phyloP scores from a whole-genome alignment of 2,888 invertebrate species.

The Polietes domitor region DNA sequence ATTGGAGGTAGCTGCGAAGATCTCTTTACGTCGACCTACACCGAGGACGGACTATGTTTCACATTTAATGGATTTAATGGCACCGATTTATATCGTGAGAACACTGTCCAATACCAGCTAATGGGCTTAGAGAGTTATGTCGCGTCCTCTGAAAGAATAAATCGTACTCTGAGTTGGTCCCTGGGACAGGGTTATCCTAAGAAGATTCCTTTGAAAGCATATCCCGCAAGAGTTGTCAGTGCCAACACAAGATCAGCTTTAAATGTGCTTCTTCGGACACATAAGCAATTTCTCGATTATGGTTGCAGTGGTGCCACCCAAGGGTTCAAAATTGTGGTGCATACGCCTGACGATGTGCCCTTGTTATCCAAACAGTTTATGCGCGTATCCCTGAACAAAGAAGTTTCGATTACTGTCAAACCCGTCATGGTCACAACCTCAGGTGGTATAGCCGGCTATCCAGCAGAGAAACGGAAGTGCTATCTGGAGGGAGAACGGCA shows the following conservation, averaged over 20 bases:
- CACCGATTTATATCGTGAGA: slow-evolving; percentile 83
- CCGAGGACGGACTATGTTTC: slow-evolving; percentile 87
- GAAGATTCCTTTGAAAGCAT: slow-evolving; percentile 83
- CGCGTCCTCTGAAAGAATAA: slow-evolving; percentile 75
- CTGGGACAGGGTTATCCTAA: slow-evolving; percentile 84
- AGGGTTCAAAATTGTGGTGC: slow-evolving; percentile 87
- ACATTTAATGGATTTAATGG: slow-evolving; percentile 85
- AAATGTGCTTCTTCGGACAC: slow-evolving; percentile 83
- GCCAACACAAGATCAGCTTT: slow-evolving; percentile 86
- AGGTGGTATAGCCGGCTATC: slow-evolving; percentile 83
- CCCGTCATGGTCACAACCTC: slow-evolving; percentile 89
- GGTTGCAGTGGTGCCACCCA: slow-evolving; percentile 86
- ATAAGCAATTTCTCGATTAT: slow-evolving; percentile 84
- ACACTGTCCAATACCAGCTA: slow-evolving; percentile 73
- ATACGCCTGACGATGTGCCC: slow-evolving; percentile 87
- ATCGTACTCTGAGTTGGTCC: slow-evolving; percentile 82
- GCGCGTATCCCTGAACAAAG: slow-evolving; percentile 85
- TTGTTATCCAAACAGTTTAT: slow-evolving; percentile 86
- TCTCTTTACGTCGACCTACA: slow-evolving; percentile 83
- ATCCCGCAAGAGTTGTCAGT: slow-evolving; percentile 85
- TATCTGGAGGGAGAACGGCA: slow-evolving; percentile 85
- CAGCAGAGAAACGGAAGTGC: slow-evolving; percentile 84
- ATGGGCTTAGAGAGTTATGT: slow-evolving; percentile 28
- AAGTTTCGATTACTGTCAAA: slow-evolving; percentile 86
- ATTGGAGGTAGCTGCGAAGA: slow-evolving; percentile 82